Base-by-base conservation (phyloP, 1,140 invertebrate genomes). In the Dendroctonus ponderosae region DNA sequence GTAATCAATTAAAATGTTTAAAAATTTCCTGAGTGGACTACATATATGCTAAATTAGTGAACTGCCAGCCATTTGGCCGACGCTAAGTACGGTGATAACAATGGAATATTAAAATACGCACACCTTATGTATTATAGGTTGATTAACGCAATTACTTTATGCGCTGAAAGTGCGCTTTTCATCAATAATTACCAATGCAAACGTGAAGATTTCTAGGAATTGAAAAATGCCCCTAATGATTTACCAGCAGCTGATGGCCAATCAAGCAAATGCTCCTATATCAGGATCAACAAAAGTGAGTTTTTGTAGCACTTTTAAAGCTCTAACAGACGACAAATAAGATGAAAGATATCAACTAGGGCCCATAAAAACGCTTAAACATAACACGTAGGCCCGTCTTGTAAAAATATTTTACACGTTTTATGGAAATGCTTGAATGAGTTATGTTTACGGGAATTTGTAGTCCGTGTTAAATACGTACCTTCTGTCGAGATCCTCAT, bases 361-460 rank as follows among this genome's bases (percentile, higher is more conserved):
- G 8, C 44, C 8, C 44, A 46, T 46, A 46, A 46, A 46, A 51
- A 51, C 9, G 7, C 15, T n/a, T n/a, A 11, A 51, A 51, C 49
- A 15, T 51, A n/a, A 15, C 49, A 51, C 49, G 49, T 51, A 51
- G 49, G 9, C 7, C 15, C 9, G 15, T 51, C 14, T 11, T 51
- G 49, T 51, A 51, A 12, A 51, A 51, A 51, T 51, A 51, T 51
- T 51, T 12, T 51, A 51, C 15, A 51, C 15, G 49, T 15, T 51
- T 51, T 51, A 11, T 51, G 49, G 49, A 51, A 51, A 51, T 51
- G 15, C 15, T 15, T 15, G 49, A 51, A 15, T 3, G 15, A 51
- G 49, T 51, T 51, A 51, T 51, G 49, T 51, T 51, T 51, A 51
- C 49, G 49, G 15, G 11, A 15, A 51, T 12, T 15, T 12, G 49